Percentiles rank a stretch among this genome's conserved stretches.
These are phyloP conservation scores for Malachius bipustulatus DNA, from an alignment of 2,888 invertebrate species.

Conservation along the genomic window DNA sequence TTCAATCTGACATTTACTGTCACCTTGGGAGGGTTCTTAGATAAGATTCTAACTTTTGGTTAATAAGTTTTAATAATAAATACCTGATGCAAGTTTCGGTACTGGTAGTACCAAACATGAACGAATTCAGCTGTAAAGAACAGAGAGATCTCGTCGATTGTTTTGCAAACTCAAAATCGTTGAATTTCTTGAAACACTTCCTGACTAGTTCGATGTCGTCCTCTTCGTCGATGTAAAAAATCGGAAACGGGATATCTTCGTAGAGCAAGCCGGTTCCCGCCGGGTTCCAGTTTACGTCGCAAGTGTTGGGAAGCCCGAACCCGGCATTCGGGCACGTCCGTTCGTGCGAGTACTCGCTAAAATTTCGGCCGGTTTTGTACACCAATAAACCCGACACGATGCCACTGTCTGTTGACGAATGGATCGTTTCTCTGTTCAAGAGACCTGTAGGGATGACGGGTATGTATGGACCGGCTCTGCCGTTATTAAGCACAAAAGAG, in stretches of 20 bases:
- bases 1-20: too few relatives aligned
- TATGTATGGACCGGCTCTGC: constrained; percentile 71
- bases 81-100: constrained; percentile 67
- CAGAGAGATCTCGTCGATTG: constrained; percentile 66
- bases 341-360: constrained; percentile 47
- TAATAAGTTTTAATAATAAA: not conserved
- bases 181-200: constrained; percentile 55
- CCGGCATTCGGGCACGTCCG: constrained; percentile 73
- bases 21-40: too few relatives aligned
- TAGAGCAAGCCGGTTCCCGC: constrained; percentile 62
- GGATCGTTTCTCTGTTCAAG: constrained; percentile 43
- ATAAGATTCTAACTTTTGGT: too few relatives aligned
- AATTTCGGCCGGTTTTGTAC: constrained; percentile 33
- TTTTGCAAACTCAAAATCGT: constrained; percentile 49
- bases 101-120: constrained; percentile 84
- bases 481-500: constrained; percentile 57
- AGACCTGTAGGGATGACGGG: constrained; percentile 55
- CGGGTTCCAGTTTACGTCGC: constrained; percentile 61
- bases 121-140: constrained; percentile 73
- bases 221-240: constrained; percentile 60
- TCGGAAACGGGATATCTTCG: constrained; percentile 77
- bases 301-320: constrained; percentile 41
- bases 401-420: constrained; percentile 40
- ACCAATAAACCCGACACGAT: constrained; percentile 58
- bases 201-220: constrained; percentile 49